Conservation (phyloP, 2,888 invertebrate species). For the Gandaritis pyraliata region DNA sequence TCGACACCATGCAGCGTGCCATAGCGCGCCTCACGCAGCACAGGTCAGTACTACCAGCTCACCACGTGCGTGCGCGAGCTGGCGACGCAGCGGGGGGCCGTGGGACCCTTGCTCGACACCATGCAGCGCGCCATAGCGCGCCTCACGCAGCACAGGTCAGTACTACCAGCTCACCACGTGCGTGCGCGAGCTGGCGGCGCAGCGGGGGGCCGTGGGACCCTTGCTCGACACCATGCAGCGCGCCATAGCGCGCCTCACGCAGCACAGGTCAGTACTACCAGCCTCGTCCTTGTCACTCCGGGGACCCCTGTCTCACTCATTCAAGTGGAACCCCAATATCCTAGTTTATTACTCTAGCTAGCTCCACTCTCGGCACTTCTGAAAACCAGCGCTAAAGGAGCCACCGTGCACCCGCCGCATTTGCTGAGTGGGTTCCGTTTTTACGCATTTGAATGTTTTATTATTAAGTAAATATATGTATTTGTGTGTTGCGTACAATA, state of each 20-base stretch:
- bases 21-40: conserved; percentile 92
- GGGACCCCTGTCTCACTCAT: too few species aligned
- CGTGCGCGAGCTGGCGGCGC: conserved; percentile 92
- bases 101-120: conserved; percentile 94
- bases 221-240: conserved; percentile 96
- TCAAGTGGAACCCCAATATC: too few species aligned
- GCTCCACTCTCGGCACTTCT: too few species aligned
- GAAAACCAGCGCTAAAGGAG: too few species aligned
- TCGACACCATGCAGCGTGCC: conserved; percentile 96
- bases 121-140: conserved; percentile 94
- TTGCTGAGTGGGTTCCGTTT: too few species aligned
- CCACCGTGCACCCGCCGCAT: too few species aligned
- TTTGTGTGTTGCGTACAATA: too few species aligned
- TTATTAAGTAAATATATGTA: too few species aligned
- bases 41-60: conserved; percentile 84
- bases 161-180: conserved; percentile 87
- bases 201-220: conserved; percentile 94
- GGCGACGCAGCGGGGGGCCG: conserved; percentile 94
- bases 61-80: conserved; percentile 91
- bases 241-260: conserved; percentile 92
- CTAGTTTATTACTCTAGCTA: too few species aligned
- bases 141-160: conserved; percentile 88
- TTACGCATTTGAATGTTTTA: too few species aligned
- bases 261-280: conserved; percentile 85
- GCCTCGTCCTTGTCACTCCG: too few species aligned